phyloP scores from a whole-genome alignment of 2,113 vertebrate species.

The Apodemus speciosus region DNA sequence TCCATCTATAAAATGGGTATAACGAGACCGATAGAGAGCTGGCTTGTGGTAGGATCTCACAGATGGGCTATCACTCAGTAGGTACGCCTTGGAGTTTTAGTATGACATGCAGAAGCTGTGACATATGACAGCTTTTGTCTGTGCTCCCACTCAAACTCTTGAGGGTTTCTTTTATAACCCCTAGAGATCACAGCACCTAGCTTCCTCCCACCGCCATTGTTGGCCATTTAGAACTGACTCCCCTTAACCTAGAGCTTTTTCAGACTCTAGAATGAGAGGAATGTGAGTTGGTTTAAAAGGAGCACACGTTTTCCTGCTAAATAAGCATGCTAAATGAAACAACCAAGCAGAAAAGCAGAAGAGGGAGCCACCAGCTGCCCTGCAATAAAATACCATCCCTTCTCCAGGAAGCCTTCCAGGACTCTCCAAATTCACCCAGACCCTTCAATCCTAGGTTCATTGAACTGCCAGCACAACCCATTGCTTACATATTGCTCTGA shows the following conservation, averaged over 20 bases:
- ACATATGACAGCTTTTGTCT: not conserved
- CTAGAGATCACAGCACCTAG: not conserved
- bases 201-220: not conserved
- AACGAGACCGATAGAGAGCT: not conserved
- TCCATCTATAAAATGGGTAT: not conserved
- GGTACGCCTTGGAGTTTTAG: rapidly evolving
- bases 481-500: not conserved
- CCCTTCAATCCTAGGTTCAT: not conserved
- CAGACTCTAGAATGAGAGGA: not conserved
- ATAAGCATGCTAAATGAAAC: not conserved
- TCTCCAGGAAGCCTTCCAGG: not conserved
- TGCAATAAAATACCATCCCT: not conserved
- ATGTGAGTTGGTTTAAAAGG: not conserved
- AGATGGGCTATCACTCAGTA: not conserved
- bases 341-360: not conserved
- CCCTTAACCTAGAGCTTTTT: not conserved
- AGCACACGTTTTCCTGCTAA: not conserved
- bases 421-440: not conserved
- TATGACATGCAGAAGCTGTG: not conserved
- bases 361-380: not conserved
- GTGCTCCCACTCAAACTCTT: not conserved
- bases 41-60: not conserved
- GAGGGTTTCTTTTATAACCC: not conserved
- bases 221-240: not conserved
- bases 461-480: not conserved